Percentiles rank a stretch among this genome's conserved stretches.
Conservation (phyloP, 2,888 invertebrate genomes). For the Halictus quadricinctus region DNA sequence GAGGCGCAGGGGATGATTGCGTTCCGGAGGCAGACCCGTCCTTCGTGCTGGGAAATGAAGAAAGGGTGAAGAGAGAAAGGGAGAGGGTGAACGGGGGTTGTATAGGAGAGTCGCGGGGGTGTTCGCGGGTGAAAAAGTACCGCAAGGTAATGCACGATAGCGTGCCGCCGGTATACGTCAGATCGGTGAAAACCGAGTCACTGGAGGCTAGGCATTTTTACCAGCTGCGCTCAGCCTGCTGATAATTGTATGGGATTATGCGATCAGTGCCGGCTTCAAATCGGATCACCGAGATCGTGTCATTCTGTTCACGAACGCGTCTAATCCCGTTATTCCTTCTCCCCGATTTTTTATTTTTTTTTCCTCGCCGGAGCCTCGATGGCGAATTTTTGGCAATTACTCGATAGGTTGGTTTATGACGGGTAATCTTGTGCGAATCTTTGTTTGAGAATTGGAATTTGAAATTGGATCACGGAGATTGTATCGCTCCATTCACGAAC, state of each 20-base stretch:
- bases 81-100: not conserved
- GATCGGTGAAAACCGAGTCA: slow-evolving; percentile 37
- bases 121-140: slow-evolving; percentile 57
- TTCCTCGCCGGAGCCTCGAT: not conserved
- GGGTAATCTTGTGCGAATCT: not conserved
- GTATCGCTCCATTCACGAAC: too few relatives aligned
- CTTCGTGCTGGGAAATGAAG: slow-evolving; percentile 30
- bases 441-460: not conserved
- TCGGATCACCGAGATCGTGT: slow-evolving; percentile 42
- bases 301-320: slow-evolving; percentile 25
- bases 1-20: slow-evolving; percentile 31
- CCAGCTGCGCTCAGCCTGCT: slow-evolving; percentile 41
- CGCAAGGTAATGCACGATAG: slow-evolving; percentile 66
- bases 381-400: not conserved
- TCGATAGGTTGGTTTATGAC: too few relatives aligned
- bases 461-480: too few relatives aligned
- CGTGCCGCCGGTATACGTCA: slow-evolving; percentile 51
- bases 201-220: slow-evolving; percentile 59
- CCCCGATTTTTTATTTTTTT: not conserved
- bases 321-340: slow-evolving; percentile 40
- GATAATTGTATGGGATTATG: slow-evolving; percentile 59
- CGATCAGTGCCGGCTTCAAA: slow-evolving; percentile 34
- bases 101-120: not conserved
- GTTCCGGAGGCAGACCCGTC: slow-evolving; percentile 21
- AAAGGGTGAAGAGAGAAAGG: slow-evolving; percentile 9